phyloP scores from a whole-genome alignment of 2,888 invertebrate species.

The Torymus auratus region DNA sequence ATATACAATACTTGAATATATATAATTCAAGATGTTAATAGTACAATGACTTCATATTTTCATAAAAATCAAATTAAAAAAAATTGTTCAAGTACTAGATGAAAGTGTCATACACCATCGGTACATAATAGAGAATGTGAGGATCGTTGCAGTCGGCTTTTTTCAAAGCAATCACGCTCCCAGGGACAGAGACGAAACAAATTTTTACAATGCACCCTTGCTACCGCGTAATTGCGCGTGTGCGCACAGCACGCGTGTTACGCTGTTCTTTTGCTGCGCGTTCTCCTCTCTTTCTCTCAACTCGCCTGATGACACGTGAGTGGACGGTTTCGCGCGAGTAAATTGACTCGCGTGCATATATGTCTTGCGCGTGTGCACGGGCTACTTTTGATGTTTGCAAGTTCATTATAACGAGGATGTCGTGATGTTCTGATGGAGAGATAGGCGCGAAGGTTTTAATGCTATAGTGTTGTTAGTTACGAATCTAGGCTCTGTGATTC shows the following conservation, averaged over 20 bases:
- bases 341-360: conserved; percentile 27
- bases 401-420: conserved; percentile 26
- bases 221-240: conserved; percentile 33
- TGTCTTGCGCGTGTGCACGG: neutral
- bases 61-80: no score
- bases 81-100: no score
- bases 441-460: neutral
- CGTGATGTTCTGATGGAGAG: neutral
- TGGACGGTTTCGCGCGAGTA: conserved; percentile 34
- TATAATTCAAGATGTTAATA: no score
- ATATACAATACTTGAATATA: no score
- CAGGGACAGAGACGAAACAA: conserved; percentile 24
- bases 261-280: conserved; percentile 33
- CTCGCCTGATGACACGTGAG: conserved; percentile 40
- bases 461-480: neutral
- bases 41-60: no score
- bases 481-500: neutral
- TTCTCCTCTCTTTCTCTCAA: neutral
- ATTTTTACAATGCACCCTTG: conserved; percentile 15
- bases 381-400: conserved; percentile 46
- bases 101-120: no score
- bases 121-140: no score
- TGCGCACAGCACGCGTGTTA: conserved; percentile 9
- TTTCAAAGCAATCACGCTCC: conserved; percentile 29
- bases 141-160: neutral